Conservation (phyloP, 2,113 vertebrate species). For the Syrmaticus mikado region DNA sequence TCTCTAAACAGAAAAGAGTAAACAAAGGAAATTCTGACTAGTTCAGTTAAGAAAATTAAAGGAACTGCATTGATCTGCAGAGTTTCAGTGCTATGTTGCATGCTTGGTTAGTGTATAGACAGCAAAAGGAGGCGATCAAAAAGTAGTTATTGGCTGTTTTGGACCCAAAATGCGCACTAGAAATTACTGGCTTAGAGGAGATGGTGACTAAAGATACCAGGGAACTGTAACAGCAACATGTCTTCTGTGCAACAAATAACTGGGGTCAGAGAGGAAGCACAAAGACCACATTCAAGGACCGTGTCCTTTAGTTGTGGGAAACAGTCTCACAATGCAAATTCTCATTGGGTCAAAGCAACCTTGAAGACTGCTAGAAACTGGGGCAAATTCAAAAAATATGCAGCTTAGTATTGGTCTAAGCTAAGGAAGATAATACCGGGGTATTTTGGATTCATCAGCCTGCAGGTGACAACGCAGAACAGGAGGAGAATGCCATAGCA, state of each 20-base stretch:
- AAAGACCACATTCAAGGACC: not conserved
- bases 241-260: not conserved
- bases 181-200: not conserved
- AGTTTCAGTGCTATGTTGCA: not conserved
- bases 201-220: not conserved
- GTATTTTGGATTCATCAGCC: not conserved
- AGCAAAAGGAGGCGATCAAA: not conserved
- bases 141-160: not conserved
- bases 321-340: not conserved
- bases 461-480: not conserved
- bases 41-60: not conserved
- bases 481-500: not conserved
- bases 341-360: not conserved
- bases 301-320: conserved; percentile 6
- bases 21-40: not conserved
- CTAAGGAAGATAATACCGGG: not conserved
- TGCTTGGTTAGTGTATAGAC: not conserved
- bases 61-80: not conserved
- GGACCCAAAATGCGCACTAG: not conserved
- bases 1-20: not conserved
- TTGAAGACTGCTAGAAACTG: not conserved
- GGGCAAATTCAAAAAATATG: not conserved
- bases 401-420: not conserved
- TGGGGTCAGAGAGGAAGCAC: conserved; percentile 20
- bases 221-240: not conserved